A percentile compares a stretch with the other conserved stretches of the same genome.
These are phyloP conservation scores for Sprattus sprattus DNA, from an alignment of 2,113 vertebrate species.

Conservation along the genomic window DNA sequence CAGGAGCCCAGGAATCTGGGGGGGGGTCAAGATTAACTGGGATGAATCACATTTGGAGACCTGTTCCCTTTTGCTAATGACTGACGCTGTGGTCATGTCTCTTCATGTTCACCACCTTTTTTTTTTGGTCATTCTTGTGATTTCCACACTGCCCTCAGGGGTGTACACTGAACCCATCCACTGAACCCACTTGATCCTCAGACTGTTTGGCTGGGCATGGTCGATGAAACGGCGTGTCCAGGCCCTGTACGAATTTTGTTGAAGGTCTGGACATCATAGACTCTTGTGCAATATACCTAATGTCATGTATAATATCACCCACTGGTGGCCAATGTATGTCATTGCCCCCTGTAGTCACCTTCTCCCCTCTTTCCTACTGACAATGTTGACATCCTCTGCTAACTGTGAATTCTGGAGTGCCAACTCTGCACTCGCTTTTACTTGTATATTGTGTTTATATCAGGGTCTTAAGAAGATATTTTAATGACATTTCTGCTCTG, in stretches of 20 bases:
- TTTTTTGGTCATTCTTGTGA: background rate
- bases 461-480: conserved; percentile 49
- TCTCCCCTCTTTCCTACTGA: conserved; percentile 59
- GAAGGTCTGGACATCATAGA: background rate
- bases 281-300: conserved; percentile 2
- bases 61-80: background rate
- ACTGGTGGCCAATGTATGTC: conserved; percentile 55
- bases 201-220: background rate
- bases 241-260: background rate
- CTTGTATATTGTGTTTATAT: conserved; percentile 74
- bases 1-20: background rate
- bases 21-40: background rate
- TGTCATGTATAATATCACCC: conserved; percentile 56
- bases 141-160: background rate
- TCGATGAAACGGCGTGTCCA: background rate
- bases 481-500: conserved; percentile 47
- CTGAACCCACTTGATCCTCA: background rate
- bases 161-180: background rate
- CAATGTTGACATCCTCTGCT: conserved; percentile 65
- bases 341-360: conserved; percentile 39
- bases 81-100: background rate
- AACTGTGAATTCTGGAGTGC: conserved; percentile 72
- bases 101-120: background rate
- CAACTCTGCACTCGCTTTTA: conserved; percentile 48
- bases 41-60: background rate